phyloP scores from a whole-genome alignment of 2,113 vertebrate species.

The Candoia aspera region DNA sequence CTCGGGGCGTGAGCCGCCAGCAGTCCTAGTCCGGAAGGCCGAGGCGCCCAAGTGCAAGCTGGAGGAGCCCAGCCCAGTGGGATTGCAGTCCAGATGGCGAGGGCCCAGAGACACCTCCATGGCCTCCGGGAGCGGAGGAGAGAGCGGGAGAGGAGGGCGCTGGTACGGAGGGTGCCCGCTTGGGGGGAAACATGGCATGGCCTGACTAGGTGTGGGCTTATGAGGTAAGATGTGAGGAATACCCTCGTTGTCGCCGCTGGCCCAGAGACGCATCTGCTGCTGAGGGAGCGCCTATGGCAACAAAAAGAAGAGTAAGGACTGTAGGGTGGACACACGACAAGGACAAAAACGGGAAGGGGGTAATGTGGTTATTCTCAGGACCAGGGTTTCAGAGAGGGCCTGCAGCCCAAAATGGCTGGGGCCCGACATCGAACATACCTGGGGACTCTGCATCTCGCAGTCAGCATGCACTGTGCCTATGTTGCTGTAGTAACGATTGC shows the following conservation, averaged over 20 bases:
- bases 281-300: conserved; percentile 80
- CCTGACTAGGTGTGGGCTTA: conserved; percentile 86
- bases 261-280: conserved; percentile 86
- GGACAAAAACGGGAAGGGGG: not conserved
- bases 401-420: not conserved
- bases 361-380: not conserved
- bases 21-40: conserved; percentile 95
- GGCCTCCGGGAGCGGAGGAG: conserved; percentile 82
- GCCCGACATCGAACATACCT: conserved; percentile 49
- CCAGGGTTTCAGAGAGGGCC: not conserved
- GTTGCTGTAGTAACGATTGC: conserved; percentile 91
- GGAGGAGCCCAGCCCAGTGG: conserved; percentile 78
- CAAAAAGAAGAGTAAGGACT: not conserved
- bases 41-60: conserved; percentile 86
- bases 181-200: conserved; percentile 80
- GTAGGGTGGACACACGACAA: not conserved
- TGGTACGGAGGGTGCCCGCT: conserved; percentile 74
- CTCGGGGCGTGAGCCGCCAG: conserved; percentile 54
- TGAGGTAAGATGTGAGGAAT: conserved; percentile 88
- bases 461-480: conserved; percentile 87
- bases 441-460: conserved; percentile 95
- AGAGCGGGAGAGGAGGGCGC: conserved; percentile 69
- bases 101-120: conserved; percentile 85
- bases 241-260: conserved; percentile 67
- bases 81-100: conserved; percentile 78